These are phyloP conservation scores for Pyralis farinalis DNA, from an alignment of 2,888 invertebrate genomes.

Conservation along the genomic window DNA sequence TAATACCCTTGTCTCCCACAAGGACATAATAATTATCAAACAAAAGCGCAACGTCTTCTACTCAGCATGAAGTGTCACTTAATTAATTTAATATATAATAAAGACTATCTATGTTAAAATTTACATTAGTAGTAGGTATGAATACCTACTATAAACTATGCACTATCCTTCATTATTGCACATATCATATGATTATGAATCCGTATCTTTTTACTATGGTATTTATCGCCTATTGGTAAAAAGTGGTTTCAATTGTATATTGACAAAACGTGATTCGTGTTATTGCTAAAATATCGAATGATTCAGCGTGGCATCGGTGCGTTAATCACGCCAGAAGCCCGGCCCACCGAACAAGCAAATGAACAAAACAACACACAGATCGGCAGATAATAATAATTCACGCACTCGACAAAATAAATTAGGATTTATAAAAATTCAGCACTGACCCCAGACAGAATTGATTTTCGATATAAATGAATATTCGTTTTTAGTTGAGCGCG, in stretches of 20 bases:
- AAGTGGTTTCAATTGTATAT: neutral
- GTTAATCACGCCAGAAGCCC: constrained; percentile 2
- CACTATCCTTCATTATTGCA: too few relatives aligned
- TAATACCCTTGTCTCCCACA: too few relatives aligned
- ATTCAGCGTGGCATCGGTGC: constrained; percentile 1
- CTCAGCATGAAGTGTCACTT: too few relatives aligned
- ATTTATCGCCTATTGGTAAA: neutral
- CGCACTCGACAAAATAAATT: constrained; percentile 30
- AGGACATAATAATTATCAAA: too few relatives aligned
- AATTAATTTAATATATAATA: too few relatives aligned
- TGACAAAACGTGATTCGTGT: neutral
- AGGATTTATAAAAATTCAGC: constrained; percentile 27
- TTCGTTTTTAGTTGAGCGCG: constrained; percentile 32
- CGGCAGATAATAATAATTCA: constrained; percentile 29
- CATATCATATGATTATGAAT: too few relatives aligned
- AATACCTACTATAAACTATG: too few relatives aligned
- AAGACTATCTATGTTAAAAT: too few relatives aligned
- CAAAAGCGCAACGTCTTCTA: too few relatives aligned
- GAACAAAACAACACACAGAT: neutral
- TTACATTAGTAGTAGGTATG: too few relatives aligned
- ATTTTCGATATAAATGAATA: constrained; percentile 49
- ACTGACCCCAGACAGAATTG: constrained; percentile 23
- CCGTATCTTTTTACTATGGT: too few relatives aligned
- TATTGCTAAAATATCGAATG: constrained; percentile 1
- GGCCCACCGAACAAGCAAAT: neutral